Evolutionary conservation across 1,140 invertebrate genomes (phyloP).

Genomic region (Cecropterus lyciades): DNA sequence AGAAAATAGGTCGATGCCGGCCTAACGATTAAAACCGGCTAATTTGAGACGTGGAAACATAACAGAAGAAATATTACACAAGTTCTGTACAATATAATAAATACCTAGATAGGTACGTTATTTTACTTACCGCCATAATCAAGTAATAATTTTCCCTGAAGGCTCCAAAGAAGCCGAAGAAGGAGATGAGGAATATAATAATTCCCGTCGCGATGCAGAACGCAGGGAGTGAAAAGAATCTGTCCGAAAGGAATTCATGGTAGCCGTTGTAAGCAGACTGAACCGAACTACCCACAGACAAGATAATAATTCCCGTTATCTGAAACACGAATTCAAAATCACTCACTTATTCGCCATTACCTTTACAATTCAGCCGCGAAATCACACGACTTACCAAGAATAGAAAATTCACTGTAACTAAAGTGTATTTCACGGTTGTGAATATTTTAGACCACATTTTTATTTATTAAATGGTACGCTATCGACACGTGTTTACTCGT

Average conservation of each 20-base stretch:
- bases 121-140: constrained; percentile 88
- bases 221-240: constrained; percentile 86
- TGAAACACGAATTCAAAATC: constrained; percentile 68
- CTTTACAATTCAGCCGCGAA: constrained; percentile 16
- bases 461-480: constrained; percentile 40
- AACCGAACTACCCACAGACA: constrained; percentile 88
- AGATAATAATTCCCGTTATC: constrained; percentile 89
- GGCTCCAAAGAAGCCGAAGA: constrained; percentile 95
- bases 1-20: constrained; percentile 35
- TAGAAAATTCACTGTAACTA: constrained; percentile 72
- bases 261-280: constrained; percentile 88
- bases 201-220: constrained; percentile 92
- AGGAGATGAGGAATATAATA: constrained; percentile 92
- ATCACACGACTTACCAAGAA: constrained; percentile 71
- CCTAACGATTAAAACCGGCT: constrained; percentile 41
- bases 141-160: constrained; percentile 92
- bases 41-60: constrained; percentile 33
- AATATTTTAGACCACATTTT: constrained; percentile 77
- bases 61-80: not conserved
- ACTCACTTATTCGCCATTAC: constrained; percentile 34
- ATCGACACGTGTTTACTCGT: constrained; percentile 48
- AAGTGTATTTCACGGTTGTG: constrained; percentile 76
- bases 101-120: not conserved
- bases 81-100: not conserved
- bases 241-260: constrained; percentile 86